Conservation (phyloP, 2,797 vertebrate genomes). For the Synaphobranchus kaupii region DNA sequence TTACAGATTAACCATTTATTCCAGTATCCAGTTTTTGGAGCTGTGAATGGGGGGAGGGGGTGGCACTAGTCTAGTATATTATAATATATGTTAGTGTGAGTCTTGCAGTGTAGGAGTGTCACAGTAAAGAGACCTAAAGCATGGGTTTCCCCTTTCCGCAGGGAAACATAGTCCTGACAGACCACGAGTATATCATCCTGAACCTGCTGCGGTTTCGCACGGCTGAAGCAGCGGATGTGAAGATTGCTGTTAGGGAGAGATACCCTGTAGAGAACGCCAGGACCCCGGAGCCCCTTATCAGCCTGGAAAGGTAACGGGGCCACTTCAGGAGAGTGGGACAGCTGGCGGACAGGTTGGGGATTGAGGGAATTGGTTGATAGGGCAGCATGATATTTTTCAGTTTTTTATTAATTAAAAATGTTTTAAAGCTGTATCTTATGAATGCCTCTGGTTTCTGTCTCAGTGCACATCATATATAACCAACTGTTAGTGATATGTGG, state of each 20-base stretch:
- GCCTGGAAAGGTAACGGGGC: conserved; percentile 77
- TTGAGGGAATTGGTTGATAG: background rate
- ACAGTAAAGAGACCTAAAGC: conserved; percentile 26
- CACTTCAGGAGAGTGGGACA: background rate
- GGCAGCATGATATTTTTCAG: background rate
- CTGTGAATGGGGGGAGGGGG: background rate
- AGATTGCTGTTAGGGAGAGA: conserved; percentile 89
- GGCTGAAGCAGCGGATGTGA: conserved; percentile 87
- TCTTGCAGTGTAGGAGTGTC: conserved; percentile 29
- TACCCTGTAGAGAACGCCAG: conserved; percentile 88
- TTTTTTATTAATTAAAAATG: background rate
- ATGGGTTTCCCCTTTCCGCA: conserved; percentile 57
- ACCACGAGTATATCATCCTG: conserved; percentile 88
- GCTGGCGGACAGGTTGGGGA: background rate
- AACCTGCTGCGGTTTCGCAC: conserved; percentile 94
- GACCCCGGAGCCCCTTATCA: conserved; percentile 76
- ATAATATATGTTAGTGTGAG: conserved; percentile 25
- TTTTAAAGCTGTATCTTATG: no score
- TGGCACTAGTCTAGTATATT: background rate
- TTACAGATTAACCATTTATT: background rate
- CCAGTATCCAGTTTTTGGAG: background rate
- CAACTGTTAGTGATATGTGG: background rate
- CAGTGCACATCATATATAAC: background rate
- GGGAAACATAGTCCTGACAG: conserved; percentile 93
- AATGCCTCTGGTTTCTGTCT: background rate